Percentiles rank a stretch among this genome's conserved stretches.
Conservation (phyloP, 2,888 invertebrate genomes). For the Hanleya hanleyi region DNA sequence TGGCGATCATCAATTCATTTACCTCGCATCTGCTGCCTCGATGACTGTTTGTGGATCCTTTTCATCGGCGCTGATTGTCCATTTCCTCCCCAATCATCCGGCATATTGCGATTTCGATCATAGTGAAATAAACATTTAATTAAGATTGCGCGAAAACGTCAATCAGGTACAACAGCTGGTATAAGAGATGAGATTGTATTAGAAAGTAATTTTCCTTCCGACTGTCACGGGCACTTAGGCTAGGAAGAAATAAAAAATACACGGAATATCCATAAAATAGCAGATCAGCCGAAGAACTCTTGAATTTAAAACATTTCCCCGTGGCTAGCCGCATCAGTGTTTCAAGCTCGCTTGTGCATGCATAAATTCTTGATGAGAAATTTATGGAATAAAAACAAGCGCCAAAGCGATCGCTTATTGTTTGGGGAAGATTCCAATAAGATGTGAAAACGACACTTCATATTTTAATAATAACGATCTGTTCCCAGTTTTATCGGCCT, state of each 20-base stretch:
- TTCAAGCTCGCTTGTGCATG: conserved; percentile 1
- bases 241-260: not conserved
- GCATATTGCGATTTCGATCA: conserved; percentile 9
- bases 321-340: conserved; percentile 2
- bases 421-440: not conserved
- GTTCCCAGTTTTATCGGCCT: not conserved
- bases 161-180: conserved; percentile 11
- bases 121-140: conserved; percentile 11
- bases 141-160: conserved; percentile 7
- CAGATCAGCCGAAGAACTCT: not conserved
- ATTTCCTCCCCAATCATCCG: conserved; percentile 1
- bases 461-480: conserved; percentile 7
- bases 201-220: not conserved
- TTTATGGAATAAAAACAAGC: conserved; percentile 1
- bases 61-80: conserved; percentile 5
- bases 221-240: not conserved
- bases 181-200: not conserved
- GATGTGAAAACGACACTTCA: not conserved
- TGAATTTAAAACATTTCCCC: not conserved
- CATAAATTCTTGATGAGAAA: conserved; percentile 10
- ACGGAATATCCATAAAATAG: conserved; percentile 1
- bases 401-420: not conserved
- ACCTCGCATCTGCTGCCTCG: not conserved
- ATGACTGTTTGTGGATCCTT: conserved; percentile 5
- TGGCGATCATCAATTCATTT: conserved; percentile 9